Conservation (phyloP, 2,113 vertebrate genomes). For the Oreochromis niloticus region DNA sequence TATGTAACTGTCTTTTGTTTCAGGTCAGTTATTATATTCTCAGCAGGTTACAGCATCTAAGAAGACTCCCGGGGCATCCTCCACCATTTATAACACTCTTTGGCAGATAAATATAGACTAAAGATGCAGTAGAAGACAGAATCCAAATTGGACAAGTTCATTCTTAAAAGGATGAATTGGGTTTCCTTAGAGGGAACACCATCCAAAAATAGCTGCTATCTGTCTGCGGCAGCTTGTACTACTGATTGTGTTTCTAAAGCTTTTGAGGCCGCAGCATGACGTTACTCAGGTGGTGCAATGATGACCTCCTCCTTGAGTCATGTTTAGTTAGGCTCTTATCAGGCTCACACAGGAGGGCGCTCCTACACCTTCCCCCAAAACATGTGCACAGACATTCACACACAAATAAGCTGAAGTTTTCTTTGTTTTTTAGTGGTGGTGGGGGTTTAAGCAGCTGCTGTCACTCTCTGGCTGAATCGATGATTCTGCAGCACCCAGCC, state of each 20-base stretch:
- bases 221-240: not conserved
- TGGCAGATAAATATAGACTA: slow-evolving; percentile 7
- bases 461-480: slow-evolving; percentile 43
- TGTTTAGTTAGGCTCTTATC: slow-evolving; percentile 33
- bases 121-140: slow-evolving; percentile 3
- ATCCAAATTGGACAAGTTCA: not conserved
- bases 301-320: slow-evolving; percentile 24
- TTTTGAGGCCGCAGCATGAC: slow-evolving; percentile 23
- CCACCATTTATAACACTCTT: not conserved
- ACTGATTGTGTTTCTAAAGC: not conserved
- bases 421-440: not conserved
- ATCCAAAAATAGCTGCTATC: slow-evolving; percentile 37
- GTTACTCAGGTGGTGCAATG: slow-evolving; percentile 32
- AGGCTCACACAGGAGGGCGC: not conserved
- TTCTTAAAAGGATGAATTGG: slow-evolving; percentile 14
- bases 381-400: not conserved
- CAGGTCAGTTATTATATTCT: not conserved
- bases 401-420: not conserved
- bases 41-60: not conserved
- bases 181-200: slow-evolving; percentile 30
- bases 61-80: not conserved
- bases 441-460: not conserved
- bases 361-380: not conserved
- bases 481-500: slow-evolving; percentile 36
- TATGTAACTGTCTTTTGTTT: not conserved